Percentiles rank a stretch among this genome's conserved stretches.
These are phyloP conservation scores for Dicyrtomina minuta DNA, from an alignment of 2,888 invertebrate species.

Conservation along the genomic window DNA sequence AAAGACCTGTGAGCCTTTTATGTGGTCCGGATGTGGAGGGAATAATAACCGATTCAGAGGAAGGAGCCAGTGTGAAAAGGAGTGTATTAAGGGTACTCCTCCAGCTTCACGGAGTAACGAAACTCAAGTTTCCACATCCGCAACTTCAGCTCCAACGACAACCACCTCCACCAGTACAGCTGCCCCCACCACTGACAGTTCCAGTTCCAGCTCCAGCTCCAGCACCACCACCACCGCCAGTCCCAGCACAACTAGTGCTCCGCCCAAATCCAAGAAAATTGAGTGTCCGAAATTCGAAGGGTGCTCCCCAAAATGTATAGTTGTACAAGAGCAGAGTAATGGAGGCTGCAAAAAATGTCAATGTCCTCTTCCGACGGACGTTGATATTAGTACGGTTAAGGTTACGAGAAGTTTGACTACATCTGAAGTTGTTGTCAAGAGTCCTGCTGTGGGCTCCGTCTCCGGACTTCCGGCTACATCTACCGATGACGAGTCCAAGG, in stretches of 20 bases:
- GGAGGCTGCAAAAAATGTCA: constrained; percentile 52
- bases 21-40: constrained; percentile 57
- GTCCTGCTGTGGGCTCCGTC: constrained; percentile 34
- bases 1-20: constrained; percentile 56
- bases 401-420: constrained; percentile 13
- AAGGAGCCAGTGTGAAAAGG: constrained; percentile 40
- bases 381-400: constrained; percentile 20
- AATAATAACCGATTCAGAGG: constrained; percentile 51
- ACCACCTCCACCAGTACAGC: neutral
- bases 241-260: neutral
- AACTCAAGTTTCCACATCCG: neutral
- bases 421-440: neutral
- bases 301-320: constrained; percentile 50
- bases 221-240: constrained; percentile 1
- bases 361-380: constrained; percentile 37
- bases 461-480: constrained; percentile 32
- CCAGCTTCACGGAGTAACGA: neutral
- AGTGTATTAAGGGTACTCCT: constrained; percentile 34
- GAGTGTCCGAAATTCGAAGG: constrained; percentile 50
- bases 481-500: constrained; percentile 29
- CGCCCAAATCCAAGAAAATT: constrained; percentile 14
- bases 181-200: neutral
- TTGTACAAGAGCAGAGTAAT: constrained; percentile 44
- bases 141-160: neutral
- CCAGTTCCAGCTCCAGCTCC: neutral